Percentiles rank a stretch among this genome's conserved stretches.
Conservation (phyloP, 2,113 vertebrate species). For the Indri indri region DNA sequence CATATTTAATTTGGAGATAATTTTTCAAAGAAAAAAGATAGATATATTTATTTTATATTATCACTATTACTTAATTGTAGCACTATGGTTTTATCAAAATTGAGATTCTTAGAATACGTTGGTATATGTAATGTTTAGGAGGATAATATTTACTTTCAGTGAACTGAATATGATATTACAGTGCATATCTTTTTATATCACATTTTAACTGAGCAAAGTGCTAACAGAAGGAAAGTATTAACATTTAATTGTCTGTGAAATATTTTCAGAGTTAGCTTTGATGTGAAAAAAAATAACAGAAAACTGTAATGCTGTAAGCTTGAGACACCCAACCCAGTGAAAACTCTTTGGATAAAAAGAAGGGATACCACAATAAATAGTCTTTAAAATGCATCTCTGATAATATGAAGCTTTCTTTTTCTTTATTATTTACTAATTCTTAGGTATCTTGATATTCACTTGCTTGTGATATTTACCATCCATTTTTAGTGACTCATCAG, state of each 20-base stretch:
- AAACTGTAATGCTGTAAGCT: slow-evolving; percentile 49
- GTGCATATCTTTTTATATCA: slow-evolving; percentile 19
- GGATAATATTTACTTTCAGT: slow-evolving; percentile 18
- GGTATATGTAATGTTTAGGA: not conserved
- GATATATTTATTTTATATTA: not conserved
- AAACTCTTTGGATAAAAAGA: slow-evolving; percentile 13
- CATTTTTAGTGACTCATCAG: not conserved
- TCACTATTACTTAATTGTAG: not conserved
- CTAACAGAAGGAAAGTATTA: slow-evolving; percentile 70
- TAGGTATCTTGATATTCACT: not conserved
- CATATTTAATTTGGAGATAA: not conserved
- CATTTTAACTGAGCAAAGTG: slow-evolving; percentile 43
- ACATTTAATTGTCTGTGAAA: slow-evolving; percentile 73
- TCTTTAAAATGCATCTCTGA: not conserved
- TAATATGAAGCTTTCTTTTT: not conserved
- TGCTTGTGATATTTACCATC: not conserved
- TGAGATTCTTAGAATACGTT: not conserved
- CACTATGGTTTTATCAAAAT: not conserved
- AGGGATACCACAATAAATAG: not conserved
- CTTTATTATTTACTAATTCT: not conserved
- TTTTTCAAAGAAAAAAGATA: not conserved
- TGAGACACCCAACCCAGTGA: slow-evolving; percentile 47
- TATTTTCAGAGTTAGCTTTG: slow-evolving; percentile 70
- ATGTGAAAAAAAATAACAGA: slow-evolving; percentile 66
- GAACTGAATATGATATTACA: slow-evolving; percentile 14